Base-by-base conservation (phyloP, 2,797 vertebrate genomes). In the Gadopsis bispinosus region DNA sequence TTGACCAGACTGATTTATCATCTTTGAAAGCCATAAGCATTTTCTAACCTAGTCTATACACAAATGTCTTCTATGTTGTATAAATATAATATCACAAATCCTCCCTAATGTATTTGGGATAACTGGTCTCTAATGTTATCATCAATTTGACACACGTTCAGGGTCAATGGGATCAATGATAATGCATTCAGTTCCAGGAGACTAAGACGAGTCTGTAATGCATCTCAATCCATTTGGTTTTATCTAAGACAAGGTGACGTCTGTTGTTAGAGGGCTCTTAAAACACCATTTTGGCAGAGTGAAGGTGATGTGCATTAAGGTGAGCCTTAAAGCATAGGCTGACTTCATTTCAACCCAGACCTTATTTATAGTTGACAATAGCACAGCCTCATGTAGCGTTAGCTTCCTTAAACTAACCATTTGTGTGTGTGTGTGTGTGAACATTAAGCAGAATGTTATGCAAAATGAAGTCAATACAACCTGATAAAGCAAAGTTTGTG, bases 221-320 rank as follows among this genome's bases (percentile, higher is more conserved):
- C 68, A 12, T 77, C 76, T 88, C 79, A 89, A 72, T 88, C 85
- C 87, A 89, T 79, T 89, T 87, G 79, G 83, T 77, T 53, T 79
- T 60, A 80, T 67, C 69, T 47, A 56, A 77, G 73, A 82, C 50
- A 14, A 39, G 54, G 62, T 69, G 75, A 79, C 31, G 47, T 75
- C 60, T 16, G 47, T 39, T 37, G 66, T 43, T 51, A 6, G 39
- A 68, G 14, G 43, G 13, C 59, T 47, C 10, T 58, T 35, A 51
- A 71, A 67, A 66, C 66, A 61, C 26, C 22, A 65, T 68, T 68
- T 61, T 78, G 48, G 55, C 70, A 64, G 51, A 51, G 35, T 7
- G 26, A 11, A 51, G 31, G 14, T 3, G 4, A 48, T 45, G 14
- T 12, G n/a, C 47, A 45, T 51, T 29, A 29, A 56, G 65, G 33